phyloP scores from a whole-genome alignment of 2,113 vertebrate species.

The Syngnathus scovelli region DNA sequence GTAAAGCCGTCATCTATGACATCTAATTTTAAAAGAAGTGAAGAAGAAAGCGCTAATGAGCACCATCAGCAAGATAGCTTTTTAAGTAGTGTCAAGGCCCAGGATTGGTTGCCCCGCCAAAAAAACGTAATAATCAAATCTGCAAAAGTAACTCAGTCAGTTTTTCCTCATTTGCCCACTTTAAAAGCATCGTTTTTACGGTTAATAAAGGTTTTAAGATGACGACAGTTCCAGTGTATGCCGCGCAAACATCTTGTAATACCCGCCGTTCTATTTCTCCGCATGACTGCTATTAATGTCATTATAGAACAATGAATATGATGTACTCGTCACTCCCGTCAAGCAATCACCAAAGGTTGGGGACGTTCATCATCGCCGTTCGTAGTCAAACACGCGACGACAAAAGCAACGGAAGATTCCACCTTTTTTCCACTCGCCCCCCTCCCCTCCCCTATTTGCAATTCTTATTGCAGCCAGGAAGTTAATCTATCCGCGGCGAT shows the following conservation, averaged over 20 bases:
- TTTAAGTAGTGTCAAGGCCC: too few species aligned
- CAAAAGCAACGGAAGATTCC: conserved; percentile 49
- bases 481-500: conserved; percentile 82
- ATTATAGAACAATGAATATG: conserved; percentile 49
- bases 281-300: conserved; percentile 49
- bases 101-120: not conserved
- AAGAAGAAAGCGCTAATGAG: too few species aligned
- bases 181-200: not conserved
- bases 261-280: conserved; percentile 23
- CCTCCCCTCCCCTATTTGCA: conserved; percentile 69
- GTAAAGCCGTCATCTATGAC: too few species aligned
- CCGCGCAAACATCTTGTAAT: conserved; percentile 19
- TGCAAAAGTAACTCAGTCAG: not conserved
- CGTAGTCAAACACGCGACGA: conserved; percentile 42
- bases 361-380: conserved; percentile 49
- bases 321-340: conserved; percentile 51
- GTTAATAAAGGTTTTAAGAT: not conserved
- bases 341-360: conserved; percentile 49
- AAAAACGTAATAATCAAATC: not conserved
- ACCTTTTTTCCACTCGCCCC: conserved; percentile 51
- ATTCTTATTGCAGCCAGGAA: conserved; percentile 79
- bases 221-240: not conserved
- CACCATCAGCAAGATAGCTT: too few species aligned
- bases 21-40: too few species aligned
- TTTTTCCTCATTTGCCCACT: not conserved